Evolutionary conservation across 2,888 invertebrate species (phyloP), one percentile per base, ranked within the genome.

Genomic region (Nasonovia ribisnigri): DNA sequence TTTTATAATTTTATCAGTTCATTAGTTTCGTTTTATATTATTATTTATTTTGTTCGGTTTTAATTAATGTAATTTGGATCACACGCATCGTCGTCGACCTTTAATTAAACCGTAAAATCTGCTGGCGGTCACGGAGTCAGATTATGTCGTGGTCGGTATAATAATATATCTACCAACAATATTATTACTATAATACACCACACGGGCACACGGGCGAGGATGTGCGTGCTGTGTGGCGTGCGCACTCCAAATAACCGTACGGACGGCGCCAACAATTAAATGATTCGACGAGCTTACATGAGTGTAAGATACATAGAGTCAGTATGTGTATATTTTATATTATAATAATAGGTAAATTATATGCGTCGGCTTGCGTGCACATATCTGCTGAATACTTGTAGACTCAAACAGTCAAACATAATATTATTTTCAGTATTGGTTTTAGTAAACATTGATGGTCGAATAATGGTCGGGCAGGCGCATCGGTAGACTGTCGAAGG

Each of bases 231-330:
- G 77, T 8, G 77, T 77, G 77, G 36, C 20, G 77, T 8, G 77
- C 20, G 36, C 77, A 77, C 77, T 77, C 36, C 20, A 36, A 36
- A 67, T 16, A 51, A 3, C 54, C 6, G 20, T 20, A 8, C 77
- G 77, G 36, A 77, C 36, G 77, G 77, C 77, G 77, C 77, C 77
- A 77, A 77, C 77, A 77, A 36, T 77, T 77, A 77, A 77, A 77
- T 77, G 20, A 36, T 77, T 77, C 36, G 20, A 77, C 67, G 5
- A n/a, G 67, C 67, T 16, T n/a, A n/a, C 36, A 36, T 20, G 77
- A 20, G 20, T 77, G 20, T 20, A 36, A 77, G 13, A 60, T n/a
- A n/a, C 36, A 20, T 36, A 20, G 16, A 36, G 16, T 36, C 77
- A 36, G 16, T 36, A 67, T n/a, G 1, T 77, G 36, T 77, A 77